A percentile compares a stretch with the other conserved stretches of the same genome.
Conservation (phyloP, 2,113 vertebrate species). For the Sturnira hondurensis region DNA sequence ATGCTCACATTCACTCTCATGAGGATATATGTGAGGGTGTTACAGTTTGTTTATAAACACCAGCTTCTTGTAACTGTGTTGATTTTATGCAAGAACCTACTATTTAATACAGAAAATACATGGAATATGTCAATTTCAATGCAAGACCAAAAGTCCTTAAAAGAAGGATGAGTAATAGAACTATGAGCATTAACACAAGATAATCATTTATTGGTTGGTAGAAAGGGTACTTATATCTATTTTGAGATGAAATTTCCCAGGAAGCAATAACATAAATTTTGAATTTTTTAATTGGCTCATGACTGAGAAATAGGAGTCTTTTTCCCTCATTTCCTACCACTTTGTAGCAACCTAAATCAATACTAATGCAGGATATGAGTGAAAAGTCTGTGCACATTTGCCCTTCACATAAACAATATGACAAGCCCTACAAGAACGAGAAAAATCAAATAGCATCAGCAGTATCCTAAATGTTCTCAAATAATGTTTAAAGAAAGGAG, state of each 20-base stretch:
- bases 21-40: background rate
- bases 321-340: slow-evolving; percentile 61
- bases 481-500: background rate
- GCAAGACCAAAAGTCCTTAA: background rate
- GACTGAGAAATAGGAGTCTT: slow-evolving; percentile 49
- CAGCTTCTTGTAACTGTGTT: background rate
- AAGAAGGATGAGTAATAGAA: background rate
- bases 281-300: slow-evolving; percentile 53
- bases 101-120: background rate
- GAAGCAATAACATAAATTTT: background rate
- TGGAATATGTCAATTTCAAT: background rate
- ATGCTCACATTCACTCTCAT: background rate
- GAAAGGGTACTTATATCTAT: slow-evolving; percentile 18
- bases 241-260: slow-evolving; percentile 50
- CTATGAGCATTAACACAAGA: background rate
- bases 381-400: background rate
- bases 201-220: background rate
- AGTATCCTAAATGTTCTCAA: background rate
- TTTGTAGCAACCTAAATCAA: background rate
- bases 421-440: background rate
- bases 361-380: slow-evolving; percentile 37
- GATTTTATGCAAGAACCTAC: background rate
- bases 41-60: background rate
- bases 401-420: slow-evolving; percentile 40
- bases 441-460: background rate